These are phyloP conservation scores for Lycodopsis pacificus DNA, from an alignment of 2,797 vertebrate genomes.

Conservation along the genomic window DNA sequence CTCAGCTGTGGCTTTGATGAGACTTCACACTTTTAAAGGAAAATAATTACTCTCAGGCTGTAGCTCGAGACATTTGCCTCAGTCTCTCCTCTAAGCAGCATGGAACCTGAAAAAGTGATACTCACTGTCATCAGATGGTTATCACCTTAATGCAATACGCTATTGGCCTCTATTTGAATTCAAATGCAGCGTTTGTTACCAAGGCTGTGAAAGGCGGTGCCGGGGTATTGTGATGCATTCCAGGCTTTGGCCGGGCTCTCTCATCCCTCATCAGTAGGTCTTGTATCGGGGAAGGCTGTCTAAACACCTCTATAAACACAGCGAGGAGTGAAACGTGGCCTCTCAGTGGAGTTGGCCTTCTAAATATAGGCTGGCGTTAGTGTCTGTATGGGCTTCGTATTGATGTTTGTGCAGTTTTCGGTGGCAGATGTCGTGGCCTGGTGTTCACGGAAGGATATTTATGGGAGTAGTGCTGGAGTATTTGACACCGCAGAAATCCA, in stretches of 20 bases:
- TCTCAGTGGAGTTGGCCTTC: conserved; percentile 38
- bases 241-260: conserved; percentile 51
- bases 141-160: conserved; percentile 68
- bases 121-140: conserved; percentile 73
- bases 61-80: conserved; percentile 46
- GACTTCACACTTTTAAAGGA: conserved; percentile 59
- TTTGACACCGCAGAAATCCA: conserved; percentile 69
- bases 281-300: conserved; percentile 39
- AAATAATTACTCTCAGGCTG: conserved; percentile 68
- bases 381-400: conserved; percentile 67
- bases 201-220: conserved; percentile 73
- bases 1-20: conserved; percentile 53
- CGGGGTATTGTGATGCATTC: conserved; percentile 80
- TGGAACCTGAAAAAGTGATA: conserved; percentile 63
- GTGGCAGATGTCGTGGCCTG: conserved; percentile 74
- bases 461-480: conserved; percentile 60
- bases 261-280: conserved; percentile 62
- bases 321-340: conserved; percentile 38
- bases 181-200: conserved; percentile 78
- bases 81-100: conserved; percentile 67
- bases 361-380: conserved; percentile 72
- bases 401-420: conserved; percentile 79
- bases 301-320: conserved; percentile 48
- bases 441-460: conserved; percentile 72
- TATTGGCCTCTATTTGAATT: conserved; percentile 75